Percentiles rank a stretch among this genome's conserved stretches.
phyloP scores from a whole-genome alignment of 2,797 vertebrate genomes.

The Zenarchopterus dispar region DNA sequence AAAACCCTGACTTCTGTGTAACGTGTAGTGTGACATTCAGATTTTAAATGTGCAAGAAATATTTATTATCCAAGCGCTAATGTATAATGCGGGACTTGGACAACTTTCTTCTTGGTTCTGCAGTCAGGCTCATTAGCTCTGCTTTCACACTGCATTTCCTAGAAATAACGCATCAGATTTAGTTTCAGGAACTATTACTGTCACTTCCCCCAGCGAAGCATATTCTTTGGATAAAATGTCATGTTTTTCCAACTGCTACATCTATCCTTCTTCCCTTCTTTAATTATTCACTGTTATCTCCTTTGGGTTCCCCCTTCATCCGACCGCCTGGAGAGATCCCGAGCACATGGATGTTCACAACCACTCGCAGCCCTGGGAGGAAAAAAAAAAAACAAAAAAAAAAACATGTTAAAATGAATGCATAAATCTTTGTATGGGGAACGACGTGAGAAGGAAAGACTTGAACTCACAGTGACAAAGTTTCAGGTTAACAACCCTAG shows the following conservation, averaged over 20 bases:
- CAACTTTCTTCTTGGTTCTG: neutral
- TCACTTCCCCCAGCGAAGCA: constrained; percentile 44
- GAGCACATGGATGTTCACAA: constrained; percentile 19
- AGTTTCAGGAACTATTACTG: constrained; percentile 28
- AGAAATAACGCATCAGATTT: constrained; percentile 40
- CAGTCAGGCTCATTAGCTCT: constrained; percentile 37
- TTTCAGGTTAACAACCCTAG: neutral
- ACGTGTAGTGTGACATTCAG: neutral
- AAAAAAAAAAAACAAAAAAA: constrained; percentile 19
- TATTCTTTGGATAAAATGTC: constrained; percentile 45
- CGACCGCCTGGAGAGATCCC: constrained; percentile 49
- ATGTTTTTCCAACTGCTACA: constrained; percentile 58
- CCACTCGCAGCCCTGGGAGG: constrained; percentile 22
- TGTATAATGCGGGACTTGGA: constrained; percentile 22
- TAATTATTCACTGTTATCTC: constrained; percentile 62
- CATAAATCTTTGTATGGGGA: constrained; percentile 31
- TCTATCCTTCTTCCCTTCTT: constrained; percentile 41
- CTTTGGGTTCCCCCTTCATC: constrained; percentile 47
- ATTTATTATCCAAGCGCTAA: constrained; percentile 19
- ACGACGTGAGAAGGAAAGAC: constrained; percentile 14
- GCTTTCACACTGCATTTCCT: constrained; percentile 24
- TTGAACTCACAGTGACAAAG: constrained; percentile 9
- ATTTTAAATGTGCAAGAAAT: constrained; percentile 16
- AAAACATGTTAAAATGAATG: constrained; percentile 36
- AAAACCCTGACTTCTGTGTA: constrained; percentile 9